A percentile compares a stretch with the other conserved stretches of the same genome.
Conservation (phyloP, 2,113 vertebrate genomes). For the Mohoua ochrocephala region DNA sequence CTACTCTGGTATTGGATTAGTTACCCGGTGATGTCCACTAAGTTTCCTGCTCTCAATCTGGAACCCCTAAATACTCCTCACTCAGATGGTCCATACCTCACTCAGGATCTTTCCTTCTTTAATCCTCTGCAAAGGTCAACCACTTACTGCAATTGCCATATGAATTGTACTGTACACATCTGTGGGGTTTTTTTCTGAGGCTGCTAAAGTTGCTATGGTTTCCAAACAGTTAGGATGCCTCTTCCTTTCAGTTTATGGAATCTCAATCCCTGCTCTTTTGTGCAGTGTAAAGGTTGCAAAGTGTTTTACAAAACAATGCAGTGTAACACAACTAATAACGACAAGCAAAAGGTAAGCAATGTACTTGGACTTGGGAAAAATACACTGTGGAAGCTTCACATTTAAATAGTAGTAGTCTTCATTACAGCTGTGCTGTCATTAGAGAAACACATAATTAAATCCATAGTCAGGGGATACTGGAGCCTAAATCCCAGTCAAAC, state of each 20-base stretch:
- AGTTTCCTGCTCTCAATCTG: not conserved
- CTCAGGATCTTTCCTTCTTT: not conserved
- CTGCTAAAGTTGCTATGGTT: not conserved
- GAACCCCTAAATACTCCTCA: not conserved
- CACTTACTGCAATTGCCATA: not conserved
- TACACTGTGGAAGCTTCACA: not conserved
- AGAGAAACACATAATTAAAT: not conserved
- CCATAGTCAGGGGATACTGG: not conserved
- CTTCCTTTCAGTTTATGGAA: not conserved
- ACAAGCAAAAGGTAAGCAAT: not conserved
- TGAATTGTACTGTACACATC: not conserved
- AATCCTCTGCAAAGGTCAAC: not conserved
- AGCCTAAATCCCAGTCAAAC: not conserved
- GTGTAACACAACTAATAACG: not conserved
- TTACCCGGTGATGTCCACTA: not conserved
- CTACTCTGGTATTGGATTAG: not conserved
- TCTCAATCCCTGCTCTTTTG: not conserved
- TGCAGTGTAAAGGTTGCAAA: not conserved
- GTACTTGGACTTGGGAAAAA: not conserved
- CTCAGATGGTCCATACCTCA: not conserved
- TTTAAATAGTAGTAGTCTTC: not conserved
- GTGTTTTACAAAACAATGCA: not conserved
- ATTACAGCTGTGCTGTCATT: not conserved
- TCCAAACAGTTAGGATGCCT: not conserved
- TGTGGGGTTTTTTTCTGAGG: not conserved